Evolutionary conservation across 2,888 invertebrate genomes (phyloP).

Genomic region (Bugulina stolonifera): DNA sequence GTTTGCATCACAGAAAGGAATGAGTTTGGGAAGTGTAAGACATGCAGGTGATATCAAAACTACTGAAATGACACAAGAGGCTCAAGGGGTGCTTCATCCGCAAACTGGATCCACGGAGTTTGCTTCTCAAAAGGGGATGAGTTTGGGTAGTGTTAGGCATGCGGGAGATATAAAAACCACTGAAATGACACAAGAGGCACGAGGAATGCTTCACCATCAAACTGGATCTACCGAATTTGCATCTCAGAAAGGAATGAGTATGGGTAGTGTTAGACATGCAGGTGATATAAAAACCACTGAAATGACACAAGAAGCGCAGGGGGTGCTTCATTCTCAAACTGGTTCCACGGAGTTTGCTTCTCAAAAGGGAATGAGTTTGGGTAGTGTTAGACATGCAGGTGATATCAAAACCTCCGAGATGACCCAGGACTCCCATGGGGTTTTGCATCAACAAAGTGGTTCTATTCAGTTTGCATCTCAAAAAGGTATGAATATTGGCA

Average conservation of each 20-base stretch:
- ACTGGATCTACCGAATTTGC: not conserved
- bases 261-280: slow-evolving; percentile 3
- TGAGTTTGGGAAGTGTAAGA: slow-evolving; percentile 15
- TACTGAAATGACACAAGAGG: not conserved
- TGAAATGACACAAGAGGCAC: slow-evolving; percentile 8
- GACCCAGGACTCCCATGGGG: not conserved
- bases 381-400: slow-evolving; percentile 27
- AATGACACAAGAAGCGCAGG: not conserved
- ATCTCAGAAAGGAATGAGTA: slow-evolving; percentile 25
- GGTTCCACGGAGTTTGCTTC: slow-evolving; percentile 27
- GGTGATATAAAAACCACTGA: slow-evolving; percentile 8
- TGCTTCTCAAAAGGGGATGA: slow-evolving; percentile 19
- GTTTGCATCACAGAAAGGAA: slow-evolving; percentile 17
- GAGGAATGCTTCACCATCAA: slow-evolving; percentile 19
- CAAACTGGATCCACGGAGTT: slow-evolving; percentile 14
- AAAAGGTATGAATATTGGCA: slow-evolving; percentile 19
- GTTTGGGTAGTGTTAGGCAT: slow-evolving; percentile 16
- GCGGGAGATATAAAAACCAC: slow-evolving; percentile 14
- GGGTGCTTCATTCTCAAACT: not conserved
- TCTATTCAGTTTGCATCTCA: slow-evolving; percentile 3
- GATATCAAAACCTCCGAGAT: slow-evolving; percentile 1
- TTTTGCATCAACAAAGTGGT: slow-evolving; percentile 1
- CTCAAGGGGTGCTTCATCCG: not conserved
- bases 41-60: slow-evolving; percentile 21
- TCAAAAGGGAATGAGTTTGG: slow-evolving; percentile 31